Base-by-base conservation (phyloP, 2,797 vertebrate species). In the Sebastes vulpes region DNA sequence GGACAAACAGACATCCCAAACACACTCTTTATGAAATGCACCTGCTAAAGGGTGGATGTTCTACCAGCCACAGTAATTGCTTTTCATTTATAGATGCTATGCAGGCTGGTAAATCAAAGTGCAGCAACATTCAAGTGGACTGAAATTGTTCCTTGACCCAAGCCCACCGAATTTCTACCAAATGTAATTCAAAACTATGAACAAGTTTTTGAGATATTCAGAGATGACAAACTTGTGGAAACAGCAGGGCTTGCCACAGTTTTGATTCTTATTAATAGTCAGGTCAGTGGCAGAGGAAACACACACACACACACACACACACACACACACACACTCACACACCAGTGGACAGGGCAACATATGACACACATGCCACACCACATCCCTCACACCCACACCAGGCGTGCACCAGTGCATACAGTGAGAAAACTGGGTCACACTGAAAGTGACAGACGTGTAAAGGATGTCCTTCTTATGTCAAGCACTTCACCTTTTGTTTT, bases 401-500 rank as follows among this genome's bases (percentile, higher is more conserved):
- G 29, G 56, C 9, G 25, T 9, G 28, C 70, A 14, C 38, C 38
- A 46, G 38, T 0, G 38, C 38, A 46, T 0, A 46, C 48, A 2
- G 3, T 6, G 4, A n/a, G 61, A 1, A 32, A 85, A 54, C 6
- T 60, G 31, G 75, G 77, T 79, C 79, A 35, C 29, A n/a, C 56
- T 65, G n/a, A 53, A 48, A 48, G 59, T 66, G 76, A 48, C 72
- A 70, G 58, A 72, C 14, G 56, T 58, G 75, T 58, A 23, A 64
- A 70, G 31, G 42, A 35, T 9, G 53, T 56, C 59, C 28, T 38
- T 29, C 48, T 48, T 8, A 2, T 63, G 68, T 66, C 48, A 2
- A 6, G 2, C 11, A 0, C 14, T 1, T 28, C 59, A 67, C 58
- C 75, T 66, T 6, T 66, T 6, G 3, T 63, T 65, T 59, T 63